Base-by-base conservation (phyloP, 92 coral and sea anemone genomes). In the Virgularia gustaviana region DNA sequence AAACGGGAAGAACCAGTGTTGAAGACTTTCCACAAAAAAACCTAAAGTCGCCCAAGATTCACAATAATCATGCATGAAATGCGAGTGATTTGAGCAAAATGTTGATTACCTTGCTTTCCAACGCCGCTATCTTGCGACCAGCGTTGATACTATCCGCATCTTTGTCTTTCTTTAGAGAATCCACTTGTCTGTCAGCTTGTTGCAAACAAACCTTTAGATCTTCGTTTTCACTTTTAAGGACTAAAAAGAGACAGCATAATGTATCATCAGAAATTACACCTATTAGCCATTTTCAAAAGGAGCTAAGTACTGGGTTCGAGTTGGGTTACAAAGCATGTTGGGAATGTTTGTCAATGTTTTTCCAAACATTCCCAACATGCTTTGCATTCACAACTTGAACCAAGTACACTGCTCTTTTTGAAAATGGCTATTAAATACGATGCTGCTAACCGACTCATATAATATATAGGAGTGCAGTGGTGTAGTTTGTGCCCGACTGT, bases 211-310 rank as follows among this genome's bases (percentile, higher is more conserved):
- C 76, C 73, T 86, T 85, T 5, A 87, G 65, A 59, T 94, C 99
- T 22, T 94, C 96, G 11, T 87, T 83, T 77, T 94, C 99, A 65
- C 96, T 85, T 47, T 82, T 81, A 36, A 89, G 86, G n/a, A 91
- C 97, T 91, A 49, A 34, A 59, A 58, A 45, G 53, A 24, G 20
- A 45, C 19, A 45, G 19, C 19, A 45, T 18, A 63, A 65, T 10
- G 30, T 39, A 60, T 32, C 74, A 32, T 27, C n/a, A 30, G 25
- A 71, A 54, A 29, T n/a, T n/a, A n/a, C n/a, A n/a, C n/a, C n/a
- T n/a, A n/a, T n/a, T n/a, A n/a, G n/a, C n/a, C n/a, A n/a, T n/a
- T n/a, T n/a, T n/a, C n/a, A n/a, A n/a, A n/a, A n/a, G n/a, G n/a
- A n/a, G n/a, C n/a, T n/a, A n/a, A n/a, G n/a, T n/a, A n/a, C n/a